phyloP scores from a whole-genome alignment of 1,140 invertebrate genomes.

The Drosophila pallidifrons region DNA sequence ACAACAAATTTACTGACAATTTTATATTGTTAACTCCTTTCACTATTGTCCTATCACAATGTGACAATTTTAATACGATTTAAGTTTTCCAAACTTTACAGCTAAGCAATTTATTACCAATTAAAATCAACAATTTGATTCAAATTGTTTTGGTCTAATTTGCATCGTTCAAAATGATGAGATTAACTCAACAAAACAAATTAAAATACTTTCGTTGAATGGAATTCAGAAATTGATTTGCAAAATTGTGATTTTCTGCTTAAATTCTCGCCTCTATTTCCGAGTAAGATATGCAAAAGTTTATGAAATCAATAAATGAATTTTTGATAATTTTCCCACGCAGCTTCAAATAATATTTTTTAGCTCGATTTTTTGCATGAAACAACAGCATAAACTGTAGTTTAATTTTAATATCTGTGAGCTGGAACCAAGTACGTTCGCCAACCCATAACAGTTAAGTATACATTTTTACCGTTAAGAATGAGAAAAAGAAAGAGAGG shows the following conservation, averaged over 20 bases:
- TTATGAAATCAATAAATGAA: background rate
- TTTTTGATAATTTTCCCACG: background rate
- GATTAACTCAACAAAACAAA: background rate
- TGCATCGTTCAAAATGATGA: background rate
- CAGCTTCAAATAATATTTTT: constrained; percentile 10
- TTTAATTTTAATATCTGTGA: constrained; percentile 20
- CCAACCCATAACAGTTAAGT: constrained; percentile 33
- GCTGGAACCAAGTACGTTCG: background rate
- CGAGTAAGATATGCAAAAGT: background rate
- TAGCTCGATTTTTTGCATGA: background rate
- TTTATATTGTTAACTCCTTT: too few species aligned
- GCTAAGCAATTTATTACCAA: too few species aligned
- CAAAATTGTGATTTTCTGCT: background rate
- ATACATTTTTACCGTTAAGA: constrained; percentile 13
- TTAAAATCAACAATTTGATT: too few species aligned
- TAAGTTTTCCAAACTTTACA: too few species aligned
- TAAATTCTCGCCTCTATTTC: background rate
- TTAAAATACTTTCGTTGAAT: background rate
- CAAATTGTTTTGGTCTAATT: too few species aligned
- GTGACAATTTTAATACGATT: too few species aligned
- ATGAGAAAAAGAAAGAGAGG: background rate
- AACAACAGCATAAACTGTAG: too few species aligned
- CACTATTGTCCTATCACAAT: too few species aligned
- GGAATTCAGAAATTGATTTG: background rate
- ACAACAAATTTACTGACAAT: too few species aligned